A percentile compares a stretch with the other conserved stretches of the same genome.
phyloP scores from a whole-genome alignment of 1,140 invertebrate species.

The Venturia canescens region DNA sequence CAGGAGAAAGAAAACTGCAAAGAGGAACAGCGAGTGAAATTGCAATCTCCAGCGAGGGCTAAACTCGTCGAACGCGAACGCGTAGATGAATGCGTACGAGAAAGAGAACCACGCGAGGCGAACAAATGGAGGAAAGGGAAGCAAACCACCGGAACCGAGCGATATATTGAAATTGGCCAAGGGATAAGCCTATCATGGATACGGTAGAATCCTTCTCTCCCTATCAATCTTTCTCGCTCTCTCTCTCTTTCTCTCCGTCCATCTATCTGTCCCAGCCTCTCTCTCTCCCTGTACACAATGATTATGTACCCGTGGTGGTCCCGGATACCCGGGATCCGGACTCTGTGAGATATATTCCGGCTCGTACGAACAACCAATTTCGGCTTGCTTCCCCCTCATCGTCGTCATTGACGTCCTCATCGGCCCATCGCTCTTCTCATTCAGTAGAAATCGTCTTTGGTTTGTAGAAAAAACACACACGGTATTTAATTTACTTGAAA shows the following conservation, averaged over 20 bases:
- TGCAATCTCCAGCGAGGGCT: not conserved
- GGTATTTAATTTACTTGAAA: no score
- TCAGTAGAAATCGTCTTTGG: not conserved
- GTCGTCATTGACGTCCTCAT: conserved; percentile 30
- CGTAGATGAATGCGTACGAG: conserved; percentile 8
- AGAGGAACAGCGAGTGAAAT: no score
- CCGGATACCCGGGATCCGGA: conserved; percentile 43
- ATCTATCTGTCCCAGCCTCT: not conserved
- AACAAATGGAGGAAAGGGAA: not conserved
- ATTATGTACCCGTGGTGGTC: not conserved
- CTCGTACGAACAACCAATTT: conserved; percentile 36
- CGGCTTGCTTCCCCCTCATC: conserved; percentile 36
- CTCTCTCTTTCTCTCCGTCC: not conserved
- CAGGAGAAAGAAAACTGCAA: not conserved
- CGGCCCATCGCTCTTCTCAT: conserved; percentile 4
- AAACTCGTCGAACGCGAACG: not conserved
- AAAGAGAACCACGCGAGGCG: conserved; percentile 14
- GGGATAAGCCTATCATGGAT: conserved; percentile 45
- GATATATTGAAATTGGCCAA: conserved; percentile 49
- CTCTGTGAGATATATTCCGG: conserved; percentile 36
- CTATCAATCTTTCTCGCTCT: not conserved
- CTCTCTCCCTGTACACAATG: not conserved
- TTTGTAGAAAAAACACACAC: no score
- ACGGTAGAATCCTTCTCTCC: not conserved
- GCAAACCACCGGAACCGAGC: conserved; percentile 48